phyloP scores from a whole-genome alignment of 2,888 invertebrate genomes.

The Orthosia gracilis region DNA sequence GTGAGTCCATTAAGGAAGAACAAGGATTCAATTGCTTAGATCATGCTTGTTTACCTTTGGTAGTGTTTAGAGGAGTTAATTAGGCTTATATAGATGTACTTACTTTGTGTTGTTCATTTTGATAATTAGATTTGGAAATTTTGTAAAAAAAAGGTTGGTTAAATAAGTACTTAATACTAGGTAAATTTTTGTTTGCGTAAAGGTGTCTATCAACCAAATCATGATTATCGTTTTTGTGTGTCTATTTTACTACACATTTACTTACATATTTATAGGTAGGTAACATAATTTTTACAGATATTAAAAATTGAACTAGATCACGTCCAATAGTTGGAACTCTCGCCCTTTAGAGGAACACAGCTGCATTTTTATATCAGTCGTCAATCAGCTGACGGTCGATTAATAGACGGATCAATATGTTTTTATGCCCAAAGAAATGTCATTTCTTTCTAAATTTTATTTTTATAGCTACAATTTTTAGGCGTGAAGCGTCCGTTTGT shows the following conservation, averaged over 20 bases:
- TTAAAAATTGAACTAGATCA: too few relatives aligned
- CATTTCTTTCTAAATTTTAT: background rate
- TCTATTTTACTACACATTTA: background rate
- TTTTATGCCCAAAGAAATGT: background rate
- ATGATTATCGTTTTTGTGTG: background rate
- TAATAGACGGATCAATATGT: background rate
- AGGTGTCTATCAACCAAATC: background rate
- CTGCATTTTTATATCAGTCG: conserved; percentile 9
- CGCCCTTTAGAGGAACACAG: conserved; percentile 13
- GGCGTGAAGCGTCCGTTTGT: background rate
- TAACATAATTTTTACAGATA: background rate
- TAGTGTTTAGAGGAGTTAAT: conserved; percentile 18
- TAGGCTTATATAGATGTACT: background rate
- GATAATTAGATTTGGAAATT: background rate
- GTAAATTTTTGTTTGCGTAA: background rate
- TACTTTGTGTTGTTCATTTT: background rate
- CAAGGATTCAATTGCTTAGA: conserved; percentile 30
- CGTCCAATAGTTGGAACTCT: background rate
- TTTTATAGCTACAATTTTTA: background rate
- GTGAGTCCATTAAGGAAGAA: conserved; percentile 31
- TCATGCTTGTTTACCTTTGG: conserved; percentile 38
- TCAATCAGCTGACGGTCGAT: conserved; percentile 10
- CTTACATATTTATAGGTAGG: too few relatives aligned
- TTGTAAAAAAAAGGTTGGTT: too few relatives aligned
- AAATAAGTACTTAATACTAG: too few relatives aligned